Percentiles rank a stretch among this genome's conserved stretches.
Conservation (phyloP, 2,797 vertebrate species). For the Macropus fuliginosus region DNA sequence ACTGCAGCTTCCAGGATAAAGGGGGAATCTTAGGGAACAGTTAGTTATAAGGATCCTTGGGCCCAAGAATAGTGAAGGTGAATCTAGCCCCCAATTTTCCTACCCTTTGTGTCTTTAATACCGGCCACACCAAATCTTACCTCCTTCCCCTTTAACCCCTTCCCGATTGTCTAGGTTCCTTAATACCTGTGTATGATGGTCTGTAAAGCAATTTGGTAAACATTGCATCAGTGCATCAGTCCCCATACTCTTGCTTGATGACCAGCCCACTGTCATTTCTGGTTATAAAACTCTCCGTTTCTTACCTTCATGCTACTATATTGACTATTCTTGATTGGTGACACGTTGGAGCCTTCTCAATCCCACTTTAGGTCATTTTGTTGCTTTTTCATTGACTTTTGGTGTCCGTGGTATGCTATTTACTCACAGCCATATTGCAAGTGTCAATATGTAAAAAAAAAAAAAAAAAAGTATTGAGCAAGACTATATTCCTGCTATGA, state of each 20-base stretch:
- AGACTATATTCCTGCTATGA: not conserved
- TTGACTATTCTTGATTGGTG: not conserved
- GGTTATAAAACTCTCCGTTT: not conserved
- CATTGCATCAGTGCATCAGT: not conserved
- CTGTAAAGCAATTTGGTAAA: not conserved
- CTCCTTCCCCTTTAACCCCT: not conserved
- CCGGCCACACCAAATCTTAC: not conserved
- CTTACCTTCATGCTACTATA: not conserved
- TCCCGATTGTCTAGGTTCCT: not conserved
- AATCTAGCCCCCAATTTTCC: not conserved
- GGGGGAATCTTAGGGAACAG: not conserved
- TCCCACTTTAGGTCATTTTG: not conserved
- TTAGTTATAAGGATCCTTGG: not conserved
- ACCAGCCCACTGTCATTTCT: not conserved
- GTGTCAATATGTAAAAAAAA: not conserved
- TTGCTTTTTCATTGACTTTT: not conserved
- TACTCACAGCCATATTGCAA: not conserved
- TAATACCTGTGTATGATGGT: not conserved
- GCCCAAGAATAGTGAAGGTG: not conserved
- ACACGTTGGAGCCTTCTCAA: not conserved
- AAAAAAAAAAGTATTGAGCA: not conserved
- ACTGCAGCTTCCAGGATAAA: not conserved
- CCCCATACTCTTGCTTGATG: not conserved
- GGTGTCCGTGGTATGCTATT: not conserved
- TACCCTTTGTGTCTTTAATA: not conserved